These are phyloP conservation scores for Beaufortia kweichowensis DNA, from an alignment of 2,113 vertebrate genomes.

Conservation along the genomic window DNA sequence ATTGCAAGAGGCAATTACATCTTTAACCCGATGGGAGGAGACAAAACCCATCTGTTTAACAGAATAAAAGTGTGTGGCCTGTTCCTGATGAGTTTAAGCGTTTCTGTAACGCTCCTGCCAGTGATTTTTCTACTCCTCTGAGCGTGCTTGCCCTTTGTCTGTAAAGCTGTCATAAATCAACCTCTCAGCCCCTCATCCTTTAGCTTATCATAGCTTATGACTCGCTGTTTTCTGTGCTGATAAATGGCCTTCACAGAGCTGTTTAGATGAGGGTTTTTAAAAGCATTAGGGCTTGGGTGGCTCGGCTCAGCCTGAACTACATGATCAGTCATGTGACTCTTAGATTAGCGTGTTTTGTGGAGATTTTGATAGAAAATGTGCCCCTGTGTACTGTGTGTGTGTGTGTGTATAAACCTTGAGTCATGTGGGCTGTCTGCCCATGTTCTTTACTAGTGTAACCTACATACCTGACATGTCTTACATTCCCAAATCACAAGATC, in stretches of 20 bases:
- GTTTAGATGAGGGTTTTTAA: neutral
- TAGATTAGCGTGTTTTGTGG: constrained; percentile 9
- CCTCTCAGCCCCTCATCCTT: constrained; percentile 27
- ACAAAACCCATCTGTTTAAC: constrained; percentile 19
- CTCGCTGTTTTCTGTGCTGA: neutral
- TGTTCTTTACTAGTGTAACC: neutral
- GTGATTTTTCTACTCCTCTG: constrained; percentile 27
- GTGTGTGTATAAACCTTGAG: neutral
- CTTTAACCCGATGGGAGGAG: too few species aligned
- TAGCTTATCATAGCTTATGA: constrained; percentile 14
- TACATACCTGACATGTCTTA: constrained; percentile 19
- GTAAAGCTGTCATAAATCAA: constrained; percentile 33
- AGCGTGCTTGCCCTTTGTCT: constrained; percentile 26
- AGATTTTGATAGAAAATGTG: neutral
- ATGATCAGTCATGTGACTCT: neutral
- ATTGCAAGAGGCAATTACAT: too few species aligned
- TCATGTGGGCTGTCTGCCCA: constrained; percentile 3
- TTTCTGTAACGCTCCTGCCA: constrained; percentile 19
- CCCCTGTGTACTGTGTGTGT: too few species aligned
- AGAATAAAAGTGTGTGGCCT: too few species aligned
- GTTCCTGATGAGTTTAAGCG: constrained; percentile 5
- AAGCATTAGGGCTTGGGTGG: neutral
- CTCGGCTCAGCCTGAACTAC: neutral
- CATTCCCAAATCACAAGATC: constrained; percentile 17
- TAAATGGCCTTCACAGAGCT: neutral